A percentile compares a stretch with the other conserved stretches of the same genome.
phyloP scores from a whole-genome alignment of 1,140 invertebrate species.

The Drosophila baimaii region DNA sequence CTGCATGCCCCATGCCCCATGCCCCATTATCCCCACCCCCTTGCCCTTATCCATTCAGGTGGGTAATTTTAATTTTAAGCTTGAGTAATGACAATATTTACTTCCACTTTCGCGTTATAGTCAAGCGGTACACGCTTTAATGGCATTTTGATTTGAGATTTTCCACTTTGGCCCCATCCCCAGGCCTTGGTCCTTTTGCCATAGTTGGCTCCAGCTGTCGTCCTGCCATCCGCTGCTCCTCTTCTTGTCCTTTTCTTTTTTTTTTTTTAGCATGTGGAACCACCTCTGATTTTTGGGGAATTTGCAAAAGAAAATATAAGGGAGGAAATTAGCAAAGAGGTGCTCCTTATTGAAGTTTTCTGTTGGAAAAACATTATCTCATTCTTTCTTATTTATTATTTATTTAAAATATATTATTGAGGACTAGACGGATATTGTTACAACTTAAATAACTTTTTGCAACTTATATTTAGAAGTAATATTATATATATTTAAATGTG shows the following conservation, averaged over 20 bases:
- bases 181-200: background rate
- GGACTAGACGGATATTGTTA: too few relatives aligned
- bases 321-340: too few relatives aligned
- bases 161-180: slow-evolving; percentile 43
- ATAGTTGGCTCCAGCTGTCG: slow-evolving; percentile 42
- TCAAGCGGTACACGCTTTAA: slow-evolving; percentile 79
- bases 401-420: too few relatives aligned
- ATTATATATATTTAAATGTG: too few relatives aligned
- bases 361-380: too few relatives aligned
- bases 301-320: background rate
- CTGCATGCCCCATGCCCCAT: too few relatives aligned
- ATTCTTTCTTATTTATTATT: too few relatives aligned
- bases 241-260: background rate
- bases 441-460: too few relatives aligned
- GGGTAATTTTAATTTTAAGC: slow-evolving; percentile 84
- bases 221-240: background rate
- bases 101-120: slow-evolving; percentile 73
- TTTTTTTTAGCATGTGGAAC: slow-evolving; percentile 23
- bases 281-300: background rate
- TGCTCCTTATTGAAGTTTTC: too few relatives aligned
- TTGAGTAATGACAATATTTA: slow-evolving; percentile 84
- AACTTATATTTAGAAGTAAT: too few relatives aligned
- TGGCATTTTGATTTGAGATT: slow-evolving; percentile 81
- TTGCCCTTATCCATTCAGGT: slow-evolving; percentile 63
- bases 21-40: slow-evolving; percentile 24